Evolutionary conservation across 1,140 invertebrate genomes (phyloP).

Genomic region (Pygmarrhopalites habei): DNA sequence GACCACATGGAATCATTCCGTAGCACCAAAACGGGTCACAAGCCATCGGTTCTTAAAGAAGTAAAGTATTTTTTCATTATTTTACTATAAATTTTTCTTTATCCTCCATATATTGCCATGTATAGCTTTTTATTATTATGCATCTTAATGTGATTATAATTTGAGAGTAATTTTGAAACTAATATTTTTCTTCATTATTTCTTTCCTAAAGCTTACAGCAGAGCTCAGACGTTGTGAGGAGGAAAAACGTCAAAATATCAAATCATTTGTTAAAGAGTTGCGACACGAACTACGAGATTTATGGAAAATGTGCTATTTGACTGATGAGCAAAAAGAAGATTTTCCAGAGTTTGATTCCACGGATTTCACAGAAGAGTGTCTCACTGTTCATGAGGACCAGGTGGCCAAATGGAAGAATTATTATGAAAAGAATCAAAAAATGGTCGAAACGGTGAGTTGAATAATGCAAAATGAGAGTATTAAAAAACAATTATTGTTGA

Average conservation of each 20-base stretch:
- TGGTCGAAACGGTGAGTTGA: slow-evolving; percentile 24
- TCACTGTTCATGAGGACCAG: slow-evolving; percentile 26
- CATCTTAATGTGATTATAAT: no score
- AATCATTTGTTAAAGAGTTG: slow-evolving; percentile 19
- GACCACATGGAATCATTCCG: slow-evolving; percentile 11
- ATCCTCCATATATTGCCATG: not conserved
- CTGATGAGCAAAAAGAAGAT: not conserved
- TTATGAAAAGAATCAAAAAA: slow-evolving; percentile 19
- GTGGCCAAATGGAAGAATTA: slow-evolving; percentile 16
- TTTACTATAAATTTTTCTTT: not conserved
- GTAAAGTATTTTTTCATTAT: not conserved
- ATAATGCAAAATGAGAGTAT: no score
- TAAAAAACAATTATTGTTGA: not conserved
- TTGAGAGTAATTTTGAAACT: not conserved
- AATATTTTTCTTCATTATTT: slow-evolving; percentile 8
- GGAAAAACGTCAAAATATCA: slow-evolving; percentile 27
- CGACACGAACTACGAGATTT: slow-evolving; percentile 19
- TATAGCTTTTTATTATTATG: no score
- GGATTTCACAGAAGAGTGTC: slow-evolving; percentile 20
- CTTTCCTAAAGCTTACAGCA: slow-evolving; percentile 15
- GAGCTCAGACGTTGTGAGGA: slow-evolving; percentile 25
- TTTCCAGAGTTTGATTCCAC: slow-evolving; percentile 13
- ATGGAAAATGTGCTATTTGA: slow-evolving; percentile 15
- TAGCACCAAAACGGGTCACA: slow-evolving; percentile 1
- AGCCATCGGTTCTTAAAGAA: slow-evolving; percentile 9